Conservation (phyloP, 2,797 vertebrate genomes). For the Pseudochaenichthys georgianus region DNA sequence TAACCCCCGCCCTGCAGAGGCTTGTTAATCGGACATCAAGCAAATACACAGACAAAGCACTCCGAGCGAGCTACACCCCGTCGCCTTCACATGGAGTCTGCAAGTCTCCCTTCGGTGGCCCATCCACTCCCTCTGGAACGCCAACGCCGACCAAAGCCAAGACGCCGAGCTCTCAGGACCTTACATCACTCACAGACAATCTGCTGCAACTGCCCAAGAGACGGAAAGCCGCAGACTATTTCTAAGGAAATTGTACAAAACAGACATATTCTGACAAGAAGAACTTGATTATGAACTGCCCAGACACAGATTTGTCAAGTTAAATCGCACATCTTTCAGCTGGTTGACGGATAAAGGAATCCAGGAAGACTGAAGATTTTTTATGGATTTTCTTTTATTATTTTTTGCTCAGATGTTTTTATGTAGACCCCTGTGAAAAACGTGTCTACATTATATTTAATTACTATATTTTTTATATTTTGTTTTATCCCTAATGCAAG, state of each 20-base stretch:
- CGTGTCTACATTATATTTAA: conserved; percentile 13
- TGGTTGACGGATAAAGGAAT: conserved; percentile 18
- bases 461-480: not conserved
- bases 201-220: conserved; percentile 95
- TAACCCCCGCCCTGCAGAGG: conserved; percentile 95
- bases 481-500: not conserved
- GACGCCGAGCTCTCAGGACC: conserved; percentile 91
- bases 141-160: conserved; percentile 85
- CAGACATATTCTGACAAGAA: conserved; percentile 19
- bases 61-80: conserved; percentile 97
- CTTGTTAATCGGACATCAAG: conserved; percentile 94
- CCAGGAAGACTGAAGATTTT: conserved; percentile 23
- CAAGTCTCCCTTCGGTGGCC: conserved; percentile 89
- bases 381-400: conserved; percentile 26
- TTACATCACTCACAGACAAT: conserved; percentile 95
- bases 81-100: conserved; percentile 90
- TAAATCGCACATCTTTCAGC: conserved; percentile 10
- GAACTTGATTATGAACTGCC: conserved; percentile 1
- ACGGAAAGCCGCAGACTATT: conserved; percentile 91
- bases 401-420: conserved; percentile 4
- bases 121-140: conserved; percentile 86
- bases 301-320: conserved; percentile 3
- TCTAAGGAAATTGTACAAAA: conserved; percentile 69
- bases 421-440: conserved; percentile 23
- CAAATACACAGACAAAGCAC: conserved; percentile 97